Evolutionary conservation across 2,797 vertebrate species (phyloP).

Genomic region (Parotocinclus haroldoi): DNA sequence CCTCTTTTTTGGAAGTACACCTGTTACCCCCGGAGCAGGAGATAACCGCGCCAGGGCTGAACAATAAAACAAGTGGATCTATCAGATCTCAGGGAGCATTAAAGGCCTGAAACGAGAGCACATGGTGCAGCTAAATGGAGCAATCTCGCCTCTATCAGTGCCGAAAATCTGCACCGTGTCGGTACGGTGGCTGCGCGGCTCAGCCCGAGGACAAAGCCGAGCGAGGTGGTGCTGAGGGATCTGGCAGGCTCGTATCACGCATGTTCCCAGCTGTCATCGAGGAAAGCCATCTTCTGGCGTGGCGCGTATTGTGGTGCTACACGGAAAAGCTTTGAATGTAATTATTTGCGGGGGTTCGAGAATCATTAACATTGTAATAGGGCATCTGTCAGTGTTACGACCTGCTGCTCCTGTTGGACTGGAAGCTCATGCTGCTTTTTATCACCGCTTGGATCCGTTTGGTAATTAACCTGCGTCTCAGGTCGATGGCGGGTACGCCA

Average conservation of each 20-base stretch:
- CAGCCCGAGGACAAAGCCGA: conserved; percentile 31
- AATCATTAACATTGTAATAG: conserved; percentile 79
- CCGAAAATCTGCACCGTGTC: conserved; percentile 26
- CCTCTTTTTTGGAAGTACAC: conserved; percentile 24
- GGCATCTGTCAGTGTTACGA: conserved; percentile 75
- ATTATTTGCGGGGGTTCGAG: conserved; percentile 65
- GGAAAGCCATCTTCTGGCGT: conserved; percentile 52
- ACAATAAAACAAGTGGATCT: conserved; percentile 40
- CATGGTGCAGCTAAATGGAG: conserved; percentile 45
- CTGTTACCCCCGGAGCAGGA: conserved; percentile 38
- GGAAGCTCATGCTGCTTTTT: conserved; percentile 40
- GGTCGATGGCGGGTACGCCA: conserved; percentile 39
- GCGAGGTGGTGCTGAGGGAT: conserved; percentile 42
- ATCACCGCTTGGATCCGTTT: conserved; percentile 59
- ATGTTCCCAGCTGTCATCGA: conserved; percentile 54
- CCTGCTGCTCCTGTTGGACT: conserved; percentile 61
- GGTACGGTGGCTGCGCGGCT: conserved; percentile 7
- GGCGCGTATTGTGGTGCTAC: conserved; percentile 65
- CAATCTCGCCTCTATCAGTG: conserved; percentile 45
- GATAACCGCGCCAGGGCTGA: conserved; percentile 23
- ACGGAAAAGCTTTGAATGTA: conserved; percentile 67
- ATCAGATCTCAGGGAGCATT: conserved; percentile 44
- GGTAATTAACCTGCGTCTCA: conserved; percentile 73
- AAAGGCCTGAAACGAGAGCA: conserved; percentile 40
- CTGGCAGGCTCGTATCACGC: conserved; percentile 54